phyloP scores from a whole-genome alignment of 2,888 invertebrate genomes.

The Standfussiana lucernea region DNA sequence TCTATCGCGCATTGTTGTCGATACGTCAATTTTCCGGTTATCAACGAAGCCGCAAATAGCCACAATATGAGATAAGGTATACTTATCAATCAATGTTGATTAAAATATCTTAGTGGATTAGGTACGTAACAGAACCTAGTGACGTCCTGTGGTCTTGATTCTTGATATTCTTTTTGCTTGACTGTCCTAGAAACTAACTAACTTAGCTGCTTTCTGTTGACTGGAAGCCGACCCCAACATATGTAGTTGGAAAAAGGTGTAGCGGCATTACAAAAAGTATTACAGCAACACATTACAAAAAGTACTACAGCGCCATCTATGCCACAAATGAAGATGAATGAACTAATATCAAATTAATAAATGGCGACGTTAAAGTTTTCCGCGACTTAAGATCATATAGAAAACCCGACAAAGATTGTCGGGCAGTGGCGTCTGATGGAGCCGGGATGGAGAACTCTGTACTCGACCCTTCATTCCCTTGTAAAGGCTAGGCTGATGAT shows the following conservation, averaged over 20 bases:
- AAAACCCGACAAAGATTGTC: background rate
- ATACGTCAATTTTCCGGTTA: constrained; percentile 30
- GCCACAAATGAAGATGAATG: too few relatives aligned
- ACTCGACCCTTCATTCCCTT: background rate
- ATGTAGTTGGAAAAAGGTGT: too few relatives aligned
- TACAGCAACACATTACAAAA: too few relatives aligned
- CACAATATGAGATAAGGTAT: constrained; percentile 20
- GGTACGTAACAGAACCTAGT: background rate
- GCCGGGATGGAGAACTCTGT: background rate
- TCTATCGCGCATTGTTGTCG: constrained; percentile 26
- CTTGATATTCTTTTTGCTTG: background rate
- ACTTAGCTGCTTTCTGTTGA: background rate
- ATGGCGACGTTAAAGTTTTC: too few relatives aligned
- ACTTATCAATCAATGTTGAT: constrained; percentile 54
- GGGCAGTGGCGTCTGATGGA: background rate
- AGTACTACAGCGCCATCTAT: too few relatives aligned
- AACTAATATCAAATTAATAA: too few relatives aligned
- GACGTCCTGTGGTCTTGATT: constrained; percentile 11
- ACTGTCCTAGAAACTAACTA: background rate
- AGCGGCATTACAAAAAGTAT: too few relatives aligned
- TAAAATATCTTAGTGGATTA: constrained; percentile 21
- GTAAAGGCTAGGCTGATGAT: background rate
- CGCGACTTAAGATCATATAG: too few relatives aligned
- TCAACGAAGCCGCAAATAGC: constrained; percentile 35
- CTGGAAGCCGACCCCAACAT: background rate